phyloP scores from a whole-genome alignment of 2,888 invertebrate genomes.

The Dryobota labecula region DNA sequence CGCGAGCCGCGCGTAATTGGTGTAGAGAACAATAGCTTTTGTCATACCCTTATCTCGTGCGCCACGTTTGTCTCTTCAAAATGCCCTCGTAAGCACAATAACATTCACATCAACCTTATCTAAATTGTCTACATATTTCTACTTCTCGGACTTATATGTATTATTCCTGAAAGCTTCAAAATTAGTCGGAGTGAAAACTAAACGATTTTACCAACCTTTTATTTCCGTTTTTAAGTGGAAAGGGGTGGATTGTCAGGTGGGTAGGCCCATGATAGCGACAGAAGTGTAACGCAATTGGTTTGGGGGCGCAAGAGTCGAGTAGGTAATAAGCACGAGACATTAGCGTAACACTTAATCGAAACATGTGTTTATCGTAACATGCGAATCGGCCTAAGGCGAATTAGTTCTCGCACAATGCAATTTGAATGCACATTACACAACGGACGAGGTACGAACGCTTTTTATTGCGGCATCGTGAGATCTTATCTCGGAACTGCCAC shows the following conservation, averaged over 20 bases:
- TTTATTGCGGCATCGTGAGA: constrained; percentile 91
- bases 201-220: constrained; percentile 15
- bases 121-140: constrained; percentile 71
- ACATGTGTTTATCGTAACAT: constrained; percentile 90
- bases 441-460: constrained; percentile 90
- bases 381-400: constrained; percentile 90
- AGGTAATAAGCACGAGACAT: constrained; percentile 79
- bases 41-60: constrained; percentile 89
- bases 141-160: constrained; percentile 49
- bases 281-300: constrained; percentile 67
- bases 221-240: constrained; percentile 26
- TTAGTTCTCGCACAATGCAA: constrained; percentile 91
- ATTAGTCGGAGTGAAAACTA: constrained; percentile 9
- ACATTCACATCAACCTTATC: constrained; percentile 82
- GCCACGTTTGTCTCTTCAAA: constrained; percentile 85
- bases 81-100: constrained; percentile 81
- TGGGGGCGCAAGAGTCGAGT: constrained; percentile 72
- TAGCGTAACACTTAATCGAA: constrained; percentile 87
- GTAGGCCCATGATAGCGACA: constrained; percentile 46
- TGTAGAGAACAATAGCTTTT: constrained; percentile 90
- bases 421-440: constrained; percentile 91
- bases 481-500: constrained; percentile 90
- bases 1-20: constrained; percentile 90
- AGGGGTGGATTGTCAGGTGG: constrained; percentile 43
- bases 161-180: constrained; percentile 49